Conservation (phyloP, 1,140 invertebrate genomes). For the Drosophila ogumai region DNA sequence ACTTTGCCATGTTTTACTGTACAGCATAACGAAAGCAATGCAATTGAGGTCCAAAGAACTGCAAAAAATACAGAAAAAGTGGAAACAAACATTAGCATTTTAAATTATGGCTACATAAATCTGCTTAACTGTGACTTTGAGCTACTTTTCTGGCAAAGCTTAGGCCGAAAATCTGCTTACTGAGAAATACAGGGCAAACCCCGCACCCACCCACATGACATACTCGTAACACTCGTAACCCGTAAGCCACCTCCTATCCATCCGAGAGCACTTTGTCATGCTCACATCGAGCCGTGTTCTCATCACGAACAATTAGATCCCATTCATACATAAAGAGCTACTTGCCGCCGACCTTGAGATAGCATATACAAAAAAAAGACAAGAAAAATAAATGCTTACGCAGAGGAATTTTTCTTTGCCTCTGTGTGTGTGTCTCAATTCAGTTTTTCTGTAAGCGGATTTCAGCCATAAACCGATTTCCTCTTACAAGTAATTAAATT, state of each 20-base stretch:
- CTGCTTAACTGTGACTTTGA: conserved; percentile 49
- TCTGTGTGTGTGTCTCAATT: conserved; percentile 27
- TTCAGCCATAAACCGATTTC: conserved; percentile 58
- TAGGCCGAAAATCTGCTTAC: conserved; percentile 22
- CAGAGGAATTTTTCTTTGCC: conserved; percentile 39
- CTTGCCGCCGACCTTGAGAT: conserved; percentile 73
- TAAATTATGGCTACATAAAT: conserved; percentile 10
- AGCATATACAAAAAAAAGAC: conserved; percentile 41
- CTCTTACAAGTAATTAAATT: conserved; percentile 64
- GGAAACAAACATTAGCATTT: conserved; percentile 4
- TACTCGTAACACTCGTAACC: not conserved
- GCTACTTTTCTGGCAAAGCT: conserved; percentile 5
- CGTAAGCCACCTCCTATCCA: conserved; percentile 18
- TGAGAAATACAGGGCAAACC: not conserved
- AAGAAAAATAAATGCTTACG: conserved; percentile 59
- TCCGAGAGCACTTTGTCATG: conserved; percentile 30
- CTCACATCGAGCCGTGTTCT: conserved; percentile 37
- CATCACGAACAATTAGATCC: conserved; percentile 78
- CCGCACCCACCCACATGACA: conserved; percentile 23
- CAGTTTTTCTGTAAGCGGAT: conserved; percentile 42
- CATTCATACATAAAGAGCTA: conserved; percentile 79
- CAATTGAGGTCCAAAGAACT: conserved; percentile 58
- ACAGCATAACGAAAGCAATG: conserved; percentile 73
- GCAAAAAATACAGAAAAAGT: conserved; percentile 3
- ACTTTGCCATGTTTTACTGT: conserved; percentile 84